Evolutionary conservation across 2,888 invertebrate genomes (phyloP).

Genomic region (Penaeus monodon): DNA sequence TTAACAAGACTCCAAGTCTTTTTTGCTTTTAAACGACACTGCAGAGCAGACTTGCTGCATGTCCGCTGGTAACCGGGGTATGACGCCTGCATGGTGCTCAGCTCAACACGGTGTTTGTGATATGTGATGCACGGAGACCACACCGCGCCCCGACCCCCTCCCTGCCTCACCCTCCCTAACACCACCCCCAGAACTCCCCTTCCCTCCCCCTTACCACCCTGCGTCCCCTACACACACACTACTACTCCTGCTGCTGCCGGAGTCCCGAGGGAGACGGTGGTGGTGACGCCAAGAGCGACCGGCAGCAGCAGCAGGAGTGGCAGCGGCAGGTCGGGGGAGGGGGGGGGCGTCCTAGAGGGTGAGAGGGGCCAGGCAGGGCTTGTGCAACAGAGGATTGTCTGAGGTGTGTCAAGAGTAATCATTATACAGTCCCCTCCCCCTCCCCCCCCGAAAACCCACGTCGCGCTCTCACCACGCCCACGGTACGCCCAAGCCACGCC

Average conservation of each 20-base stretch:
- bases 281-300: conserved; percentile 8
- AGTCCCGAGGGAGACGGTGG: conserved; percentile 30
- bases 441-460: conserved; percentile 1
- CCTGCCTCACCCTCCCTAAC: conserved; percentile 19
- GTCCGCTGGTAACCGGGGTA: conserved; percentile 64
- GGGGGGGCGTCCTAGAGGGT: conserved; percentile 16
- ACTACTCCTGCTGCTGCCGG: conserved; percentile 35
- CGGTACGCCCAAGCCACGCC: conserved; percentile 39
- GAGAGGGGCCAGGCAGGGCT: conserved; percentile 41
- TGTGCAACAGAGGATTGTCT: conserved; percentile 31
- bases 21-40: conserved; percentile 63
- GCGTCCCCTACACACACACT: conserved; percentile 21
- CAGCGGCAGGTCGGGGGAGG: conserved; percentile 31
- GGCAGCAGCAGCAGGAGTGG: conserved; percentile 22
- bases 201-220: background rate
- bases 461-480: conserved; percentile 32
- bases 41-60: conserved; percentile 65
- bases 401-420: conserved; percentile 7
- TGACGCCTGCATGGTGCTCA: conserved; percentile 61
- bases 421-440: conserved; percentile 15
- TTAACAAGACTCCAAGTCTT: conserved; percentile 57
- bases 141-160: conserved; percentile 46
- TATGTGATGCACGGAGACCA: conserved; percentile 64
- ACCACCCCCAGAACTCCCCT: background rate
- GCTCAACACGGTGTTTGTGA: conserved; percentile 63